These are phyloP conservation scores for Neolamprologus multifasciatus DNA, from an alignment of 2,797 vertebrate genomes.

Conservation along the genomic window DNA sequence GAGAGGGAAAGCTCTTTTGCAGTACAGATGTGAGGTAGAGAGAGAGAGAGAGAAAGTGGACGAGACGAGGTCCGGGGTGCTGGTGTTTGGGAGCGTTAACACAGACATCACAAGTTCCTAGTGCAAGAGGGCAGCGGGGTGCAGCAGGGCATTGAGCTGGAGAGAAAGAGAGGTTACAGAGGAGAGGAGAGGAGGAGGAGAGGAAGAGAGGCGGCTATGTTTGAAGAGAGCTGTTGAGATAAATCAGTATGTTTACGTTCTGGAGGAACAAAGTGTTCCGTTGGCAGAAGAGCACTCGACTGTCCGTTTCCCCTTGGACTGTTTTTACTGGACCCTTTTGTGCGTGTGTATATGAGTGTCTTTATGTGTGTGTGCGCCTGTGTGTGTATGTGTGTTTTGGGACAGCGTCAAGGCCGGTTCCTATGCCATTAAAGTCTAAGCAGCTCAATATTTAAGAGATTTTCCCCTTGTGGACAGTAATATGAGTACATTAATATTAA, in stretches of 20 bases:
- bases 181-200: conserved; percentile 35
- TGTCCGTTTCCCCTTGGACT: conserved; percentile 57
- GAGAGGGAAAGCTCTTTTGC: conserved; percentile 6
- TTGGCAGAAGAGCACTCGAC: conserved; percentile 69
- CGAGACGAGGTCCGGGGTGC: conserved; percentile 8
- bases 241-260: conserved; percentile 77
- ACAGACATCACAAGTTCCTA: conserved; percentile 59
- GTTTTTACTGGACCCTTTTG: conserved; percentile 45
- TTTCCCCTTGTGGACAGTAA: background rate
- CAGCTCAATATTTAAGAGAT: conserved; percentile 25
- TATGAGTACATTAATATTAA: conserved; percentile 5
- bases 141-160: conserved; percentile 45
- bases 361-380: background rate
- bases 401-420: conserved; percentile 22
- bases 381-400: background rate
- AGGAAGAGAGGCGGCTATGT: conserved; percentile 50
- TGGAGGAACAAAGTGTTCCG: conserved; percentile 75
- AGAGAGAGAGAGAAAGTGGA: background rate
- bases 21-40: background rate
- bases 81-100: conserved; percentile 44
- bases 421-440: conserved; percentile 22
- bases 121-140: conserved; percentile 38
- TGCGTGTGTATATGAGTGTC: conserved; percentile 7
- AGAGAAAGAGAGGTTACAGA: conserved; percentile 47
- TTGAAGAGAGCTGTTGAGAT: conserved; percentile 73